phyloP scores from a whole-genome alignment of 2,113 vertebrate genomes.

The Antechinus stuartii region DNA sequence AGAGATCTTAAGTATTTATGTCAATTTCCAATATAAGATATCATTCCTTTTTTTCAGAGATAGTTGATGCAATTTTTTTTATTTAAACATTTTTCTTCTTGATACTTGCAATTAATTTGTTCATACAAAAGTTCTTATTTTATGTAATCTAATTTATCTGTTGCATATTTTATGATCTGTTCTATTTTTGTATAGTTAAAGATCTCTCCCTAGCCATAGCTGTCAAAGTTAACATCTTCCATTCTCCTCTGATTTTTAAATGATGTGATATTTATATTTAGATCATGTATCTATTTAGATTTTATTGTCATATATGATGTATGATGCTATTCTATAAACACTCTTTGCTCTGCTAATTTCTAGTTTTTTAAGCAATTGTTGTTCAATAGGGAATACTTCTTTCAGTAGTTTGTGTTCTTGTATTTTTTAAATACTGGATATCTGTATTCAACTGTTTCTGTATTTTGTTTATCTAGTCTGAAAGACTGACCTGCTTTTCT shows the following conservation, averaged over 20 bases:
- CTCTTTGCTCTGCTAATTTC: background rate
- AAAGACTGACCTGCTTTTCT: background rate
- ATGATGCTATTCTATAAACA: background rate
- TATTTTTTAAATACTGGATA: background rate
- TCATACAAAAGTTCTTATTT: background rate
- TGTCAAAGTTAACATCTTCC: background rate
- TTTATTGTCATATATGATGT: background rate
- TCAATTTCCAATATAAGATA: background rate
- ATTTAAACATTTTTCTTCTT: background rate
- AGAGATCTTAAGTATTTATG: background rate
- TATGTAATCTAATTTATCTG: background rate
- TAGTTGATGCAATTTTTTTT: background rate
- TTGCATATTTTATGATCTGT: background rate
- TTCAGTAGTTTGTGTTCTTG: background rate
- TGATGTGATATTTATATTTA: background rate
- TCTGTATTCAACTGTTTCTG: background rate
- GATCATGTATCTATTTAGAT: background rate
- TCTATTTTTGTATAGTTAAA: background rate
- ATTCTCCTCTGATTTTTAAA: background rate
- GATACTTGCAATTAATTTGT: background rate
- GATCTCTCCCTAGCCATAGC: background rate
- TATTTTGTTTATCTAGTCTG: background rate
- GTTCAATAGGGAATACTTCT: background rate
- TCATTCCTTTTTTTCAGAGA: background rate
- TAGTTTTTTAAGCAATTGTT: background rate